These are phyloP conservation scores for Silurus meridionalis DNA, from an alignment of 2,113 vertebrate genomes.

Conservation along the genomic window DNA sequence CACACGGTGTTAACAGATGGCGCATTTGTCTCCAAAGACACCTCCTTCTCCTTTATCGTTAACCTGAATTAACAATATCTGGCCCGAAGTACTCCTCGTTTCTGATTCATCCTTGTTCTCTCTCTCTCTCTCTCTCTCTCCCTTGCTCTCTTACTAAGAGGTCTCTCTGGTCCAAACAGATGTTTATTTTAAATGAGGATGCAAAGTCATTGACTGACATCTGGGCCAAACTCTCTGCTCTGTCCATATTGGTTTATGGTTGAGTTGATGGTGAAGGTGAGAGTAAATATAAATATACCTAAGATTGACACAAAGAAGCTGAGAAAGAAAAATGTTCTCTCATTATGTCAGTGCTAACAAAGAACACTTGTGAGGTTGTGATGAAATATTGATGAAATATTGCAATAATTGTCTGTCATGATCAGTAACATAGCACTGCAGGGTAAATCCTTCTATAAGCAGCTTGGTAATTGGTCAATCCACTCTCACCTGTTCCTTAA, in stretches of 20 bases:
- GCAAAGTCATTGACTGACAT: conserved; percentile 26
- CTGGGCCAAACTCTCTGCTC: not conserved
- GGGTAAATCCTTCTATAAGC: not conserved
- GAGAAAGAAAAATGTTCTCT: not conserved
- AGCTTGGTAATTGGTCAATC: not conserved
- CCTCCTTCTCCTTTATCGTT: conserved; percentile 36
- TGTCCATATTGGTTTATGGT: conserved; percentile 5
- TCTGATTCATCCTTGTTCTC: not conserved
- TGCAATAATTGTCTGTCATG: not conserved
- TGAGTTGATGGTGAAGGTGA: conserved; percentile 1
- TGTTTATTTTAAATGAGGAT: conserved; percentile 31
- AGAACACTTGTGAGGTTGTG: not conserved
- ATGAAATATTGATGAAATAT: not conserved
- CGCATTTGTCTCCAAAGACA: conserved; percentile 48
- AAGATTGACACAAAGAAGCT: not conserved
- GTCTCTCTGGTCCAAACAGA: conserved; percentile 27
- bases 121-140: not conserved
- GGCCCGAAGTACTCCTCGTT: conserved; percentile 3
- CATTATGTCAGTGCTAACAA: not conserved
- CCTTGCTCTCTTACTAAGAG: not conserved
- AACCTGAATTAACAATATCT: conserved; percentile 49
- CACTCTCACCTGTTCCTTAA: not conserved
- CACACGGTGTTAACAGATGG: conserved; percentile 52
- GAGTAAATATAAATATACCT: not conserved
- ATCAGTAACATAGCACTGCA: not conserved